A percentile compares a stretch with the other conserved stretches of the same genome.
Evolutionary conservation across 2,797 vertebrate species (phyloP).

Genomic region (Neosilurus hyrtlii): DNA sequence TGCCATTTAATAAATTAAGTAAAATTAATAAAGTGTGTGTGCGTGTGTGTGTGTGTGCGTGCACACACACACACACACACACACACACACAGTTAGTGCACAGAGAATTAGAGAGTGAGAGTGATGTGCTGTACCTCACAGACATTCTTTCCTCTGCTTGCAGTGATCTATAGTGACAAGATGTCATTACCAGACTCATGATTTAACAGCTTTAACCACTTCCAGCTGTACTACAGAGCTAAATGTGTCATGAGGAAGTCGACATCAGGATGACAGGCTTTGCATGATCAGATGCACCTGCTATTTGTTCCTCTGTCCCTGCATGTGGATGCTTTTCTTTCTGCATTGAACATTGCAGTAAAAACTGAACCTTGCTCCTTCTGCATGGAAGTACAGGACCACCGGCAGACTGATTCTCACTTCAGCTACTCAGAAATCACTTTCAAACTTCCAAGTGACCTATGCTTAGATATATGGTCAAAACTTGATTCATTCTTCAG

Average conservation of each 20-base stretch:
- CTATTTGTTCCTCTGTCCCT: slow-evolving; percentile 29
- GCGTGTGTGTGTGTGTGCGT: background rate
- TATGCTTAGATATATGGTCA: background rate
- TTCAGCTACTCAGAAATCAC: background rate
- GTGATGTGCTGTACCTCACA: slow-evolving; percentile 46
- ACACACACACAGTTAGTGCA: background rate
- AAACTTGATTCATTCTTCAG: background rate
- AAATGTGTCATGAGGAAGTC: slow-evolving; percentile 56
- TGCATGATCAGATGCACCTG: slow-evolving; percentile 54
- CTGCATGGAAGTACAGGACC: background rate
- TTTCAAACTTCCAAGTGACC: background rate
- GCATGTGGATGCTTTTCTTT: background rate
- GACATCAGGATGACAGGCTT: slow-evolving; percentile 43
- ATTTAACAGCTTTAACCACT: slow-evolving; percentile 65
- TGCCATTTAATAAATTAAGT: background rate
- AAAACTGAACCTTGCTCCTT: background rate
- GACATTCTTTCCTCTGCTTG: slow-evolving; percentile 56
- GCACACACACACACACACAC: no score
- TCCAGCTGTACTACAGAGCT: slow-evolving; percentile 60
- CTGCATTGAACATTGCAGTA: background rate
- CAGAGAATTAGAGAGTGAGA: slow-evolving; percentile 20
- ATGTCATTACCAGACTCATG: slow-evolving; percentile 47
- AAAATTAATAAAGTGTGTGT: background rate
- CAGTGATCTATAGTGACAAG: slow-evolving; percentile 63
- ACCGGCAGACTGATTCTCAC: background rate